Evolutionary conservation across 2,113 vertebrate species (phyloP).

Genomic region (Psephotus haematonotus): DNA sequence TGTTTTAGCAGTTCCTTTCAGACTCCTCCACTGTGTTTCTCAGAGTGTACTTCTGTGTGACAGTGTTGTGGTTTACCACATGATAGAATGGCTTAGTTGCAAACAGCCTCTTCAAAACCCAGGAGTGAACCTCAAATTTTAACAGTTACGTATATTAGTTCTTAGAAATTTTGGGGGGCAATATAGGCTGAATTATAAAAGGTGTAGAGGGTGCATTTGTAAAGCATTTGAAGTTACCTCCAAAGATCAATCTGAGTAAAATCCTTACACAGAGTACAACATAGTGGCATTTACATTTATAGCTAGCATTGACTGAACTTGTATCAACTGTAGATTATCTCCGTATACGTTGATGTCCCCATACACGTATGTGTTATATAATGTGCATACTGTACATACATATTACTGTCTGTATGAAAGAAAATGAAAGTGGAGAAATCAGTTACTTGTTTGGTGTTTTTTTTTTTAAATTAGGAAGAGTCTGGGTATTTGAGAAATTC

Average conservation of each 20-base stretch:
- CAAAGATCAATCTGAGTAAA: neutral
- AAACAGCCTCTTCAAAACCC: neutral
- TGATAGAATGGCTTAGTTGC: neutral
- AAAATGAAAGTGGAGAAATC: neutral
- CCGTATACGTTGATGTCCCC: neutral
- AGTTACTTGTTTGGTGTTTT: neutral
- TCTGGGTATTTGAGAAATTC: slow-evolving; percentile 73
- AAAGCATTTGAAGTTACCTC: neutral
- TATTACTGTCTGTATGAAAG: neutral
- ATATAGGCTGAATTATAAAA: neutral
- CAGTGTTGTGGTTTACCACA: neutral
- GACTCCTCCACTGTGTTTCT: neutral
- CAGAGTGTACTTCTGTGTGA: neutral
- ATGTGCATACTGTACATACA: accelerated
- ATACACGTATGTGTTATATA: neutral
- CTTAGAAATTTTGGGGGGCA: neutral
- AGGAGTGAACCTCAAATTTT: neutral
- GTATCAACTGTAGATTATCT: neutral
- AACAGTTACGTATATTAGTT: neutral
- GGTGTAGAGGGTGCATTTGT: neutral
- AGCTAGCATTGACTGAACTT: neutral
- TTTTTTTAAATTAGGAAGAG: slow-evolving; percentile 46
- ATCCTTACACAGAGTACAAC: neutral
- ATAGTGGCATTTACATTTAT: neutral
- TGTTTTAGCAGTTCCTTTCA: neutral